Percentiles rank a stretch among this genome's conserved stretches.
These are phyloP conservation scores for Ochotona curzoniae DNA, from an alignment of 2,113 vertebrate species.

Conservation along the genomic window DNA sequence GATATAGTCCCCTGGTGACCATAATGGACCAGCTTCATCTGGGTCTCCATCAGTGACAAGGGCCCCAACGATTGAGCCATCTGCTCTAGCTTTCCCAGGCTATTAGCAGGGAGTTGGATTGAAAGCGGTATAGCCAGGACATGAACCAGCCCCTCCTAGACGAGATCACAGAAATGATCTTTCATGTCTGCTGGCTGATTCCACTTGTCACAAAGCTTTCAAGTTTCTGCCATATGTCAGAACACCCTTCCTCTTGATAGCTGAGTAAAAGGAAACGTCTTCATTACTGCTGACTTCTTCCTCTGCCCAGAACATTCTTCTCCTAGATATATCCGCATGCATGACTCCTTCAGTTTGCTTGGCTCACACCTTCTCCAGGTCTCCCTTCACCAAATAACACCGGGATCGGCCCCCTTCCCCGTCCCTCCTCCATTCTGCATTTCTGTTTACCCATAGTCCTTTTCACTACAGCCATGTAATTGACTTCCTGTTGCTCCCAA, in stretches of 20 bases:
- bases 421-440: too few relatives aligned
- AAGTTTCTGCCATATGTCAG: not conserved
- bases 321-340: not conserved
- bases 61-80: too few relatives aligned
- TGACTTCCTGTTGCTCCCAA: not conserved
- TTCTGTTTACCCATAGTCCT: not conserved
- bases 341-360: not conserved
- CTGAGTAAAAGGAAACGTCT: not conserved
- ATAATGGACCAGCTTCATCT: too few relatives aligned
- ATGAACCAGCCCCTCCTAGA: not conserved
- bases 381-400: not conserved
- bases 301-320: not conserved
- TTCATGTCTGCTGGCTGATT: not conserved
- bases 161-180: not conserved
- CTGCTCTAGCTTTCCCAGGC: too few relatives aligned
- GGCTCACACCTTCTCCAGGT: not conserved
- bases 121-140: too few relatives aligned
- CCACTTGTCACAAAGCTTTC: not conserved
- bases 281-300: not conserved
- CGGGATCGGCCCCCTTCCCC: not conserved
- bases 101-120: too few relatives aligned
- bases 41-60: too few relatives aligned
- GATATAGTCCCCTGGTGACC: too few relatives aligned
- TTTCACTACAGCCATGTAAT: not conserved
- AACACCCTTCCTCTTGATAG: constrained; percentile 1